Evolutionary conservation across 1,140 invertebrate species (phyloP).

Genomic region (Micrasema minimum): DNA sequence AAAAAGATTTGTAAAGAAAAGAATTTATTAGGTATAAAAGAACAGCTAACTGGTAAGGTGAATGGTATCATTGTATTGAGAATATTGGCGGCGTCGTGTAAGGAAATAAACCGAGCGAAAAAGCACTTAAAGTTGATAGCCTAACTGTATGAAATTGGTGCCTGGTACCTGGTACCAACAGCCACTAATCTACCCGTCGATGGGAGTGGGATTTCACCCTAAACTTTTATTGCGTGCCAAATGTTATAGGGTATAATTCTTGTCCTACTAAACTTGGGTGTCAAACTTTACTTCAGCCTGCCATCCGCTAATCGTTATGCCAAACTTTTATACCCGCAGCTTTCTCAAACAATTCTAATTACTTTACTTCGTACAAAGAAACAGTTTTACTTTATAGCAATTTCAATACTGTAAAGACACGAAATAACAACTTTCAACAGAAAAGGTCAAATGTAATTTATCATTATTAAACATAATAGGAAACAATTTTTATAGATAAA

Average conservation of each 20-base stretch:
- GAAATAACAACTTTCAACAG: too few relatives aligned
- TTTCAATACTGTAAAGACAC: background rate
- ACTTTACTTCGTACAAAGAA: conserved; percentile 10
- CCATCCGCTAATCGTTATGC: background rate
- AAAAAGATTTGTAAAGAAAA: too few relatives aligned
- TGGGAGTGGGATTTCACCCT: conserved; percentile 39
- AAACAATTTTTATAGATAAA: too few relatives aligned
- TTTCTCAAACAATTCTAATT: conserved; percentile 14
- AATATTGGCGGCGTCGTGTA: conserved; percentile 19
- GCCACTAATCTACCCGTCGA: conserved; percentile 48
- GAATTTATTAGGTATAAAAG: conserved; percentile 1
- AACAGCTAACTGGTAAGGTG: conserved; percentile 7
- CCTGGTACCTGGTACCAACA: conserved; percentile 50
- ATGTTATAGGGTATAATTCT: conserved; percentile 40
- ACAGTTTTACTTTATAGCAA: background rate
- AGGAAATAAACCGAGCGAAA: conserved; percentile 36
- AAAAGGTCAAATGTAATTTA: too few relatives aligned
- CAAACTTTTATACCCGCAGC: conserved; percentile 26
- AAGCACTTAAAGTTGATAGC: conserved; percentile 43
- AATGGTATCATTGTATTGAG: background rate
- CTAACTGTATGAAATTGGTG: conserved; percentile 40
- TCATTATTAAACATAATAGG: too few relatives aligned
- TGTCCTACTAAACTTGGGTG: conserved; percentile 21
- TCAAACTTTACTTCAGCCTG: conserved; percentile 6
- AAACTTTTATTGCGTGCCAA: conserved; percentile 53